Percentiles rank a stretch among this genome's conserved stretches.
Evolutionary conservation across 1,140 invertebrate genomes (phyloP).

Genomic region (Plectus sambesii): DNA sequence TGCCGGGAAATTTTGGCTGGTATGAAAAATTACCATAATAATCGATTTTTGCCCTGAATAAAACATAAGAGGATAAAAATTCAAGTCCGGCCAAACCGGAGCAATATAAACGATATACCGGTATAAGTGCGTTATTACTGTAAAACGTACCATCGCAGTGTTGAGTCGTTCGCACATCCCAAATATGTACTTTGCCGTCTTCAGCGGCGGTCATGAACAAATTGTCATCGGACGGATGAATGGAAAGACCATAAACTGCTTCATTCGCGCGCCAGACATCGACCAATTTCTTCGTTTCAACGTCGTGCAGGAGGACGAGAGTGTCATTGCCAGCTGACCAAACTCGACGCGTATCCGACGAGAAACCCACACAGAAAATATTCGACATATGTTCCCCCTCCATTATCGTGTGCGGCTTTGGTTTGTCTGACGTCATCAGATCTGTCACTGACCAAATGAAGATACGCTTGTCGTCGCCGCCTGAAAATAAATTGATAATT

Average conservation of each 20-base stretch:
- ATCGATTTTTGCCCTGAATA: too few species aligned
- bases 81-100: too few species aligned
- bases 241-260: slow-evolving; percentile 75
- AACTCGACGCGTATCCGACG: slow-evolving; percentile 63
- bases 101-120: too few species aligned
- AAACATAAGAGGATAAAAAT: too few species aligned
- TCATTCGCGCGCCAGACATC: slow-evolving; percentile 71
- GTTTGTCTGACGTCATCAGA: slow-evolving; percentile 54
- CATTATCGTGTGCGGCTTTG: slow-evolving; percentile 58
- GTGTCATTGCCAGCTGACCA: slow-evolving; percentile 86
- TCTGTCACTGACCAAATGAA: slow-evolving; percentile 73
- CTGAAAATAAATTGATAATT: too few species aligned
- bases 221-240: too few species aligned
- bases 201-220: slow-evolving; percentile 80
- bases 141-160: too few species aligned
- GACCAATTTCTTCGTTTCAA: slow-evolving; percentile 59
- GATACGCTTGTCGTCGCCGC: slow-evolving; percentile 77
- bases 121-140: too few species aligned
- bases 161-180: slow-evolving; percentile 69
- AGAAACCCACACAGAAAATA: slow-evolving; percentile 78
- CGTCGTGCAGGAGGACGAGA: slow-evolving; percentile 72
- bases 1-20: slow-evolving; percentile 57
- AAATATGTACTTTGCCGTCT: slow-evolving; percentile 71
- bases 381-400: slow-evolving; percentile 72
- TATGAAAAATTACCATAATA: too few species aligned